Percentiles rank a stretch among this genome's conserved stretches.
Conservation (phyloP, 1,140 invertebrate species). For the Cyclina sinensis region DNA sequence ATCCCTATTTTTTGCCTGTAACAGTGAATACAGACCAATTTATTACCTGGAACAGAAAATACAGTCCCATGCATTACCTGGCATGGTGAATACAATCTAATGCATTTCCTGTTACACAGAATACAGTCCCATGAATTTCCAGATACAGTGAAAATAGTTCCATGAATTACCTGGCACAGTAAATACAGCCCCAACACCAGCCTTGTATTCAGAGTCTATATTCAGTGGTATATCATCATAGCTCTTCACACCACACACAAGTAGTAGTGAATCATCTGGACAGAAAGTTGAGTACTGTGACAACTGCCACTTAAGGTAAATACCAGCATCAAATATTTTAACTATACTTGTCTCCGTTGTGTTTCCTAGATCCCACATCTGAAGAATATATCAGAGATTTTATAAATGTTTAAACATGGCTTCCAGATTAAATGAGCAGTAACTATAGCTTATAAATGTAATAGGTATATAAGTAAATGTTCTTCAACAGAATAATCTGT, state of each 20-base stretch:
- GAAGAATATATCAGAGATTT: conserved; percentile 65
- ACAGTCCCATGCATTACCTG: conserved; percentile 51
- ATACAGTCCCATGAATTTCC: too few species aligned
- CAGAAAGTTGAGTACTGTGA: conserved; percentile 96
- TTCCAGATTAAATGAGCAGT: background rate
- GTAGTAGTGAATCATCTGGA: conserved; percentile 92
- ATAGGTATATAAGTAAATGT: too few species aligned
- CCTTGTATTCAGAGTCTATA: background rate
- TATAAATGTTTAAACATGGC: too few species aligned
- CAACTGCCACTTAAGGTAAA: conserved; percentile 94
- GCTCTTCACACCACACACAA: conserved; percentile 86
- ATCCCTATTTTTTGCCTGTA: too few species aligned
- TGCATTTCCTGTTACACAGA: too few species aligned
- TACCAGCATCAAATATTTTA: conserved; percentile 92
- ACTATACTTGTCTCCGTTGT: conserved; percentile 90
- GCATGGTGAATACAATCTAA: too few species aligned
- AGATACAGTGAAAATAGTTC: conserved; percentile 88
- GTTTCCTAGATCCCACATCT: conserved; percentile 93
- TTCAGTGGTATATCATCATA: conserved; percentile 4
- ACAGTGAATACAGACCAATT: too few species aligned
- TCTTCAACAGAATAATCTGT: too few species aligned
- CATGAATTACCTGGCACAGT: conserved; percentile 71
- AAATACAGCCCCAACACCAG: conserved; percentile 66
- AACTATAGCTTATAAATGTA: too few species aligned
- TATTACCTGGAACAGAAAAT: conserved; percentile 67